Base-by-base conservation (phyloP, 2,888 invertebrate species). In the Habroteleia sp. region DNA sequence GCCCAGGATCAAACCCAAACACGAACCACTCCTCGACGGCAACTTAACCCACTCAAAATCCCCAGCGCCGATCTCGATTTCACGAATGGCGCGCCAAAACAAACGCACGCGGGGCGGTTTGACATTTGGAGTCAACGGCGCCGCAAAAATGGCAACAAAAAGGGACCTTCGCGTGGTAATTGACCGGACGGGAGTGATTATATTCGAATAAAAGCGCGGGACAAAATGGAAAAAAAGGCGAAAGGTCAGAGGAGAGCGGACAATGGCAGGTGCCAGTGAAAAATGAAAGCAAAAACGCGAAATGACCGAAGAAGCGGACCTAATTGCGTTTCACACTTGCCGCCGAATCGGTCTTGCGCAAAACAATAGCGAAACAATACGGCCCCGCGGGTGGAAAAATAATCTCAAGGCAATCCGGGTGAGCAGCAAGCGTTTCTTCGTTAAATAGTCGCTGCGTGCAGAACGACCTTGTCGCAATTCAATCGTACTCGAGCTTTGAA, bases 391-490 rank as follows among this genome's bases (percentile, higher is more conserved):
- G 10, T 27, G 48, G 13, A 58, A 73, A 31, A 63, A 63, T 8
- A 8, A 35, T 72, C 63, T 58, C 72, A 72, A 72, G 72, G 72
- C 42, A 17, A 72, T 50, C 72, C 50, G 14, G 63, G 68, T 58
- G 41, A 58, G 27, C 68, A 58, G 68, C 48, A 42, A 63, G 58
- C 63, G 42, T 52, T 41, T 58, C 31, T 63, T 16, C 27, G 41
- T 35, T 48, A 63, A 58, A 42, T 42, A n/a, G n/a, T n/a, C 31
- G 48, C 48, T 73, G 52, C 60, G 52, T 65, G 72, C 37, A 29
- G n/a, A 65, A 73, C 72, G 72, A 63, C 72, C 72, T 73, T 73
- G 72, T 58, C 66, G 14, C 29, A 56, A 41, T 11, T 13, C 39
- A 48, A 20, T 58, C 39, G 41, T 50, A 46, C 44, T 44, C 39